These are phyloP conservation scores for Nasonia oneida DNA, from an alignment of 2,888 invertebrate species.

Conservation along the genomic window DNA sequence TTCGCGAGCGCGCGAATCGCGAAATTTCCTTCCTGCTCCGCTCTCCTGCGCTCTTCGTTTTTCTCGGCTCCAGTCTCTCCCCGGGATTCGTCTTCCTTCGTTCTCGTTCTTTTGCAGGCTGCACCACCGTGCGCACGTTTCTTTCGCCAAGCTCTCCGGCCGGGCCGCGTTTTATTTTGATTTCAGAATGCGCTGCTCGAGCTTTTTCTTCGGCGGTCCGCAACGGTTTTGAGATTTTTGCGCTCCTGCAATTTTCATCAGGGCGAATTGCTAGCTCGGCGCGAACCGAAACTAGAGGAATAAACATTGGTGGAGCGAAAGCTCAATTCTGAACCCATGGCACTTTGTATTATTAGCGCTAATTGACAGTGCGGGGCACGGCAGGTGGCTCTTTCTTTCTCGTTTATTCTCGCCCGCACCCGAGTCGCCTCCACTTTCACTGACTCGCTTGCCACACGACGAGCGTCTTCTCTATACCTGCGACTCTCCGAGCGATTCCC, in stretches of 20 bases:
- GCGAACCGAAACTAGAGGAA: too few relatives aligned
- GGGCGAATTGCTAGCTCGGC: background rate
- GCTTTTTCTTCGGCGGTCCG: background rate
- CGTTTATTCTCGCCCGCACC: background rate
- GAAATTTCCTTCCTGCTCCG: slow-evolving; percentile 60
- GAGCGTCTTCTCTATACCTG: slow-evolving; percentile 27
- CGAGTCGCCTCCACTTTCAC: slow-evolving; percentile 46
- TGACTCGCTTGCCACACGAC: background rate
- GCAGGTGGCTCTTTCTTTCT: slow-evolving; percentile 38
- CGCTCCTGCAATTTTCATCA: background rate
- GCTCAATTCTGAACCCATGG: too few relatives aligned
- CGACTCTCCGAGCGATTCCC: background rate
- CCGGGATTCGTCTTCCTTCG: slow-evolving; percentile 44
- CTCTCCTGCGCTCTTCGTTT: slow-evolving; percentile 27
- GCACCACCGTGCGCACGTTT: background rate
- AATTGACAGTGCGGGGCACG: slow-evolving; percentile 38
- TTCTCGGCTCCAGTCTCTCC: slow-evolving; percentile 17
- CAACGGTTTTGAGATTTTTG: background rate
- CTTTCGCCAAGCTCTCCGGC: slow-evolving; percentile 13
- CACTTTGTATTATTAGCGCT: slow-evolving; percentile 38
- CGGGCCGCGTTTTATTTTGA: slow-evolving; percentile 8
- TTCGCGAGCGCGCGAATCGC: slow-evolving; percentile 31
- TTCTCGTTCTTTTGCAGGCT: slow-evolving; percentile 29
- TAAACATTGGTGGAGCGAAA: too few relatives aligned
- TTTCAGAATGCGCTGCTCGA: slow-evolving; percentile 5